Conservation (phyloP, 2,888 invertebrate genomes). For the Koerneria pararmatus region DNA sequence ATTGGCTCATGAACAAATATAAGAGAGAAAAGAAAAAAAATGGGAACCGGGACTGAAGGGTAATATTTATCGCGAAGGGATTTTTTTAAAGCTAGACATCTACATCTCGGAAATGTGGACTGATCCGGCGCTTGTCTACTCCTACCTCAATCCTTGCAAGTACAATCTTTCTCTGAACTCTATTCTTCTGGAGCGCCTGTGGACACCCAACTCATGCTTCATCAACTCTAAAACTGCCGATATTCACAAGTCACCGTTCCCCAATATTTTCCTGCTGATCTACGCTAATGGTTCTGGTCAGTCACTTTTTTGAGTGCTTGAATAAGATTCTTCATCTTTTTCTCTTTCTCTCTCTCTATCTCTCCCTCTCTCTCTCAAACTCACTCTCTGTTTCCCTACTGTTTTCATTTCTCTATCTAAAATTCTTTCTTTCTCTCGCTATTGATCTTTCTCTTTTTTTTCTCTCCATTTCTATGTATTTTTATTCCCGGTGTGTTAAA, state of each 20-base stretch:
- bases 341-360: background rate
- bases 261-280: slow-evolving; percentile 58
- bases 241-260: slow-evolving; percentile 58
- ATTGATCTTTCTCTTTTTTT: background rate
- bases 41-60: no score
- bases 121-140: slow-evolving; percentile 55
- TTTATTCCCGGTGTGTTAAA: no score
- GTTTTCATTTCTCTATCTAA: background rate
- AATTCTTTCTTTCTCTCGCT: slow-evolving; percentile 1
- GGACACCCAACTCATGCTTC: slow-evolving; percentile 55
- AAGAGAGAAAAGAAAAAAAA: no score
- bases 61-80: no score
- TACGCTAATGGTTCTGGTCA: slow-evolving; percentile 58
- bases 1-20: no score
- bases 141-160: slow-evolving; percentile 56
- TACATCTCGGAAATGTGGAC: slow-evolving; percentile 60
- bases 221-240: slow-evolving; percentile 60
- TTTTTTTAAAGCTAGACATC: slow-evolving; percentile 56
- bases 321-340: no score
- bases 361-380: slow-evolving; percentile 13
- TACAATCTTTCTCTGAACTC: slow-evolving; percentile 57
- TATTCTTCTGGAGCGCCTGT: slow-evolving; percentile 44
- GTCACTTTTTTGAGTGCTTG: no score
- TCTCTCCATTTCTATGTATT: no score
- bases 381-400: no score